Conservation (phyloP, 2,888 invertebrate species). For the Rhagophthalmus giganteus region DNA sequence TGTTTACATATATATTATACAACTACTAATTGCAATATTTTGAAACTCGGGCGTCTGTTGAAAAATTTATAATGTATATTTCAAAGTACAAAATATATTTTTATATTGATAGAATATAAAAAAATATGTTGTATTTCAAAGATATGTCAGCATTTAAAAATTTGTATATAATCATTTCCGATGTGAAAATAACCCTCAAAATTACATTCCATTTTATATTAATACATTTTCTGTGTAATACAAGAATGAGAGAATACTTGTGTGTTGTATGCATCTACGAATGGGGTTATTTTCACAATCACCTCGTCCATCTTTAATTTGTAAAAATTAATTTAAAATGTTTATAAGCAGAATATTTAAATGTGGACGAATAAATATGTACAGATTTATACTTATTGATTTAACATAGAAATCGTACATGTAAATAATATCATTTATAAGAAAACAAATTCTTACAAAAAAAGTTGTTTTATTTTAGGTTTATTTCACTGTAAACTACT, state of each 20-base stretch:
- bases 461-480: too few species aligned
- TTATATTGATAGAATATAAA: conserved; percentile 39
- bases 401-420: conserved; percentile 25
- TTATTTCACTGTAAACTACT: too few species aligned
- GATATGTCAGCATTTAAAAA: conserved; percentile 50
- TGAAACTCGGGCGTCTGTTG: conserved; percentile 39
- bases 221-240: conserved; percentile 21
- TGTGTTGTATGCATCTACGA: too few species aligned
- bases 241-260: too few species aligned
- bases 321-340: conserved; percentile 22
- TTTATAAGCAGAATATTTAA: conserved; percentile 29
- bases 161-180: conserved; percentile 39
- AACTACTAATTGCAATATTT: conserved; percentile 35
- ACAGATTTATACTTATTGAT: conserved; percentile 34
- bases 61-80: conserved; percentile 23
- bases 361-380: conserved; percentile 33
- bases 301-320: conserved; percentile 34
- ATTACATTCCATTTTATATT: conserved; percentile 52
- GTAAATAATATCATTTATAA: conserved; percentile 31
- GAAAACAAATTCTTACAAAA: conserved; percentile 28
- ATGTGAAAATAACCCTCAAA: conserved; percentile 51
- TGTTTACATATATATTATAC: neutral
- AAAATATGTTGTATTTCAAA: conserved; percentile 43
- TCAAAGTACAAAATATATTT: conserved; percentile 41
- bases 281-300: too few species aligned